These are phyloP conservation scores for Luperina nickerlii DNA, from an alignment of 2,888 invertebrate genomes.

Conservation along the genomic window DNA sequence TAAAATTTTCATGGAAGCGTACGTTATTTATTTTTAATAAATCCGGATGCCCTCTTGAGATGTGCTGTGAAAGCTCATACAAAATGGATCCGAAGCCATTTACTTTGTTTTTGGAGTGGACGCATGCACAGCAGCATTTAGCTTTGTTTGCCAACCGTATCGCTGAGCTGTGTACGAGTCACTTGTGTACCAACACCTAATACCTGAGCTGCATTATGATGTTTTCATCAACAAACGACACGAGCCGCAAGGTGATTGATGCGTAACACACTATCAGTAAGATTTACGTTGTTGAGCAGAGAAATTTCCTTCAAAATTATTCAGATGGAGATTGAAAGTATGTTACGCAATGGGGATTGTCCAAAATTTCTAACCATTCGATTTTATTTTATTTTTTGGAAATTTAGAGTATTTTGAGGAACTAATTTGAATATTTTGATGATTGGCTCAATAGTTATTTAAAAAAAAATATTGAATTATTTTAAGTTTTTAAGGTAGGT, in stretches of 20 bases:
- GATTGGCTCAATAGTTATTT: too few species aligned
- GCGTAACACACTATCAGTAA: neutral
- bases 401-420: too few species aligned
- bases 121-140: conserved; percentile 67
- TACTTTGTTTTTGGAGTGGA: conserved; percentile 74
- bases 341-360: too few species aligned
- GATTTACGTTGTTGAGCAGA: too few species aligned
- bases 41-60: conserved; percentile 62
- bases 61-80: conserved; percentile 80
- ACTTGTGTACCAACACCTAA: conserved; percentile 7
- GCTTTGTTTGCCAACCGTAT: conserved; percentile 64
- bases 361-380: too few species aligned
- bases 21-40: conserved; percentile 70
- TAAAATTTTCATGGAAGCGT: conserved; percentile 76
- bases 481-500: too few species aligned
- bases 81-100: conserved; percentile 77
- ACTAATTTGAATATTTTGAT: too few species aligned
- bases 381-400: too few species aligned
- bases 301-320: too few species aligned
- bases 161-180: conserved; percentile 46
- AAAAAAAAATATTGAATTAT: too few species aligned
- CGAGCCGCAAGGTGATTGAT: neutral
- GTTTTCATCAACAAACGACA: conserved; percentile 18
- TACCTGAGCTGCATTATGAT: conserved; percentile 30
- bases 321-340: too few species aligned